Evolutionary conservation across 2,888 invertebrate genomes (phyloP).

Genomic region (Lochmaea crataegi): DNA sequence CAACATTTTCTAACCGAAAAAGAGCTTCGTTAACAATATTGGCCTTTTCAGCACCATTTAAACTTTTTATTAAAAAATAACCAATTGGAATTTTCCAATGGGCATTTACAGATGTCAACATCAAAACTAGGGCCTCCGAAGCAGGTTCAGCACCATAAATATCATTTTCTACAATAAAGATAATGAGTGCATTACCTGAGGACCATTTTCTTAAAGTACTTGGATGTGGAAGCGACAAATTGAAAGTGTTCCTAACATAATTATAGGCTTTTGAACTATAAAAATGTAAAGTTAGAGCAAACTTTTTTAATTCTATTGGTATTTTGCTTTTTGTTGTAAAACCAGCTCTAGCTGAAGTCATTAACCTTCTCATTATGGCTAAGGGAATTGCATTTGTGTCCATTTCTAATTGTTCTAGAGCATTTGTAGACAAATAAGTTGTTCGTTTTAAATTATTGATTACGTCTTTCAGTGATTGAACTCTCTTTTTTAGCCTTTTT

Average conservation of each 20-base stretch:
- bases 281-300: slow-evolving; percentile 1
- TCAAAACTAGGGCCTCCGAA: slow-evolving; percentile 46
- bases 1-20: slow-evolving; percentile 33
- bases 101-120: slow-evolving; percentile 41
- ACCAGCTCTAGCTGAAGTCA: background rate
- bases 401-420: background rate
- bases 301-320: background rate
- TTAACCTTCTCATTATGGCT: background rate
- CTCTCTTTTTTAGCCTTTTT: background rate
- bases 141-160: slow-evolving; percentile 39
- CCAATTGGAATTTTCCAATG: slow-evolving; percentile 49
- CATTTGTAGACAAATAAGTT: background rate
- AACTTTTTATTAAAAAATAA: slow-evolving; percentile 45
- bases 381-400: background rate
- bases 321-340: background rate
- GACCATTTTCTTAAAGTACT: slow-evolving; percentile 3
- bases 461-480: background rate
- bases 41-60: slow-evolving; percentile 42
- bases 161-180: slow-evolving; percentile 11
- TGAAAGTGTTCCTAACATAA: background rate
- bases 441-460: background rate
- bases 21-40: slow-evolving; percentile 41
- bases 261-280: background rate
- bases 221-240: background rate
- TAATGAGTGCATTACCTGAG: no score